Evolutionary conservation across 2,888 invertebrate genomes (phyloP).

Genomic region (Ophioninae sp.): DNA sequence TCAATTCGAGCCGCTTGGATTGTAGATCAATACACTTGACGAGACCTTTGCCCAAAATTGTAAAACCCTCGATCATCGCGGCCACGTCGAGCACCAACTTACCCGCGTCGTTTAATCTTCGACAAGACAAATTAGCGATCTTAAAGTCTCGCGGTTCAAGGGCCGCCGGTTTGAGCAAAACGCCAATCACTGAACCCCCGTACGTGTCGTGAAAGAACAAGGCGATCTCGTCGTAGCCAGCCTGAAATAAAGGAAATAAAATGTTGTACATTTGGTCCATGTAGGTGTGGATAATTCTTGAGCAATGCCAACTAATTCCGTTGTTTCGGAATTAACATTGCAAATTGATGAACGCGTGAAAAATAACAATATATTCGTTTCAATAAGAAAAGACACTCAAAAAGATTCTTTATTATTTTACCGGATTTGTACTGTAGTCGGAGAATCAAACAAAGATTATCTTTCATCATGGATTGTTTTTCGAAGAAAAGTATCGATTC

Average conservation of each 20-base stretch:
- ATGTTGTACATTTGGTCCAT: neutral
- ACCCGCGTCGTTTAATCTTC: constrained; percentile 81
- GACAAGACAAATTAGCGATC: constrained; percentile 85
- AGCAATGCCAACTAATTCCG: too few relatives aligned
- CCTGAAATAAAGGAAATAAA: constrained; percentile 82
- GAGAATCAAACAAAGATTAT: too few relatives aligned
- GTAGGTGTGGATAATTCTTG: too few relatives aligned
- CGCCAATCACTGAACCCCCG: constrained; percentile 93
- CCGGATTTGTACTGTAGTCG: neutral
- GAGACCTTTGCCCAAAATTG: constrained; percentile 86
- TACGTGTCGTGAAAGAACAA: constrained; percentile 94
- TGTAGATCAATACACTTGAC: constrained; percentile 83
- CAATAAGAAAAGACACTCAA: neutral
- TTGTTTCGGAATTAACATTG: constrained; percentile 3
- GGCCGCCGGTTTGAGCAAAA: constrained; percentile 90
- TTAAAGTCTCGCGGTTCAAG: constrained; percentile 87
- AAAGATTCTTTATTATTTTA: neutral
- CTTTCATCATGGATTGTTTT: neutral
- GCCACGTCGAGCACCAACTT: constrained; percentile 85
- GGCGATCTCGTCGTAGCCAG: constrained; percentile 89
- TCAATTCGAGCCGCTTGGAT: constrained; percentile 59
- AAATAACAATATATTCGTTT: neutral
- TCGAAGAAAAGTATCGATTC: constrained; percentile 57
- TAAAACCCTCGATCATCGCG: constrained; percentile 88
- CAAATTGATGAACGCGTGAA: neutral